Percentiles rank a stretch among this genome's conserved stretches.
Evolutionary conservation across 2,797 vertebrate genomes (phyloP).

Genomic region (Melanotaenia parkinsoni): DNA sequence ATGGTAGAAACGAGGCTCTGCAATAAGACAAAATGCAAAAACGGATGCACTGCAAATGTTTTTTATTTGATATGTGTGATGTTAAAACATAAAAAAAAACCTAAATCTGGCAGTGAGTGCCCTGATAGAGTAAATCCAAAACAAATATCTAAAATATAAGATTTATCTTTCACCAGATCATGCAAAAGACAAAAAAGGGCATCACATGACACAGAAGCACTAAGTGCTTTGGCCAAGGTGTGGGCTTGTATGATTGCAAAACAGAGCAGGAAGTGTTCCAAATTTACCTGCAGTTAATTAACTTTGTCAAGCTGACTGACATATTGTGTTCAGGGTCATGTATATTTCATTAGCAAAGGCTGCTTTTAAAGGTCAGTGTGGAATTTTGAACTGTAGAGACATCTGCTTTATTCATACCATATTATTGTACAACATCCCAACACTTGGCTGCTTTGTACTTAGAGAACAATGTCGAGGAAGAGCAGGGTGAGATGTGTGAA

Average conservation of each 20-base stretch:
- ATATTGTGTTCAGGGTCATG: conserved; percentile 77
- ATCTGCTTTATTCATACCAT: conserved; percentile 76
- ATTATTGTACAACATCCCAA: conserved; percentile 72
- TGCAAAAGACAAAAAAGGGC: conserved; percentile 2
- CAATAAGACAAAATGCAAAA: too few species aligned
- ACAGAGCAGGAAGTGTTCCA: conserved; percentile 44
- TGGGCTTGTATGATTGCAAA: conserved; percentile 21
- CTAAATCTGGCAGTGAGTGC: not conserved
- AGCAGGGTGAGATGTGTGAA: conserved; percentile 29
- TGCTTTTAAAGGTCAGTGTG: conserved; percentile 79
- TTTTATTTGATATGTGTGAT: too few species aligned
- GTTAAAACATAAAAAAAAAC: too few species aligned
- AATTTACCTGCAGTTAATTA: conserved; percentile 81
- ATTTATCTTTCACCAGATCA: not conserved
- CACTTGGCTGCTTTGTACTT: conserved; percentile 43
- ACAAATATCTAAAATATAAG: not conserved
- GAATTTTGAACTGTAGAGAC: conserved; percentile 77
- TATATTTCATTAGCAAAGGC: conserved; percentile 80
- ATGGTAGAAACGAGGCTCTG: too few species aligned
- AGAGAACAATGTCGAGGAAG: conserved; percentile 25
- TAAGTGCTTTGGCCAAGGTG: conserved; percentile 36
- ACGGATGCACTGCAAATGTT: too few species aligned
- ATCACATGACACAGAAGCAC: conserved; percentile 21
- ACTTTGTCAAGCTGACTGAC: conserved; percentile 72
- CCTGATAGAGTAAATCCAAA: not conserved